Conservation (phyloP, 1,140 invertebrate species). For the Palaemon carinicauda region DNA sequence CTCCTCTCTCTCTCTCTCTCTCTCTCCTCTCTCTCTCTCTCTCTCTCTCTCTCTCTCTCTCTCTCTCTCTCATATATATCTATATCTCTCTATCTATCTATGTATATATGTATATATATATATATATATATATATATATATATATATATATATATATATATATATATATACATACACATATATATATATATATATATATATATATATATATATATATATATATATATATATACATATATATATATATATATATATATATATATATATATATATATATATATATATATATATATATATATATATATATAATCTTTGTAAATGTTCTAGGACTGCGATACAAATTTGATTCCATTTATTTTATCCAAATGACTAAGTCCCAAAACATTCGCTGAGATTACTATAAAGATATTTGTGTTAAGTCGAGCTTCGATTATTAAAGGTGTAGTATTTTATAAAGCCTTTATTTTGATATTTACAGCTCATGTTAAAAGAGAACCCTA, state of each 20-base stretch:
- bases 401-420: no score
- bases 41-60: no score
- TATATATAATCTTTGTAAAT: background rate
- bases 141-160: conserved; percentile 11
- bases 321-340: background rate
- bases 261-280: background rate
- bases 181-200: background rate
- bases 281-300: background rate
- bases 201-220: background rate
- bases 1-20: no score
- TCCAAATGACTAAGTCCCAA: background rate
- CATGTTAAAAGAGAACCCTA: no score
- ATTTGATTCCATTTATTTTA: background rate
- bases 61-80: no score
- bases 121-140: background rate
- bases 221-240: background rate
- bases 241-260: background rate
- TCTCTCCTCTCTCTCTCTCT: no score
- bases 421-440: no score
- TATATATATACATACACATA: background rate
- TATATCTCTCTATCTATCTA: no score
- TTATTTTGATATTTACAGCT: no score
- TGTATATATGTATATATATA: background rate
- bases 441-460: no score
- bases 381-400: no score